Base-by-base conservation (phyloP, 2,797 vertebrate species). In the Centropyge bicolor region DNA sequence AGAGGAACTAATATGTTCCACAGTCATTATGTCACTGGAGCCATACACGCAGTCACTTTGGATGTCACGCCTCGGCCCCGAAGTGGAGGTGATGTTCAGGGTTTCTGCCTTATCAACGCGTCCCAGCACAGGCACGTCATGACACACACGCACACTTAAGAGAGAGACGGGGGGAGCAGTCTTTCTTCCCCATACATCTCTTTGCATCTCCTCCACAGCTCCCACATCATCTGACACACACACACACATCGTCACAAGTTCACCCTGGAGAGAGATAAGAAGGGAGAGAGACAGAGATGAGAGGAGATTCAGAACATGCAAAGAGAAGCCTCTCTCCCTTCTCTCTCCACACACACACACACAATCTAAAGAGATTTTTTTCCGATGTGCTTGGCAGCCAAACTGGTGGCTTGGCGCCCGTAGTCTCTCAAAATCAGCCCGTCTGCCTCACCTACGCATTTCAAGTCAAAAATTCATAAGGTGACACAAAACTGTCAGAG, bases 401-500 rank as follows among this genome's bases (percentile, higher is more conserved):
- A 76, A 84, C 73, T 43, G 70, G 89, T 91, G 89, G 88, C 89
- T 90, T 74, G 67, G 57, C 41, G 82, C 89, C 90, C 69, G n/a
- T 56, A 86, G 87, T 86, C 82, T 85, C 81, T 85, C 74, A 81
- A 81, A 88, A 89, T 81, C 86, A 84, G 78, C 85, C 88, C 57
- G 80, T 87, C 87, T 86, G 84, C 87, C 74, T 90, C 90, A 93
- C 91, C 92, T 91, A 93, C 91, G 90, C 93, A 89, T 87, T 87
- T 78, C 83, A 83, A 89, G 92, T 94, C 89, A 92, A 92, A 92
- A 89, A 92, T 91, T 84, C 89, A 92, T 83, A 92, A 89, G 88
- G 87, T 93, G 92, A 92, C 91, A 93, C 85, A 86, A 91, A 91
- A 93, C 91, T 93, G 92, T 93, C 92, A 92, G 83, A 74, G 71